These are phyloP conservation scores for Clepsis dumicolana DNA, from an alignment of 2,888 invertebrate species.

Conservation along the genomic window DNA sequence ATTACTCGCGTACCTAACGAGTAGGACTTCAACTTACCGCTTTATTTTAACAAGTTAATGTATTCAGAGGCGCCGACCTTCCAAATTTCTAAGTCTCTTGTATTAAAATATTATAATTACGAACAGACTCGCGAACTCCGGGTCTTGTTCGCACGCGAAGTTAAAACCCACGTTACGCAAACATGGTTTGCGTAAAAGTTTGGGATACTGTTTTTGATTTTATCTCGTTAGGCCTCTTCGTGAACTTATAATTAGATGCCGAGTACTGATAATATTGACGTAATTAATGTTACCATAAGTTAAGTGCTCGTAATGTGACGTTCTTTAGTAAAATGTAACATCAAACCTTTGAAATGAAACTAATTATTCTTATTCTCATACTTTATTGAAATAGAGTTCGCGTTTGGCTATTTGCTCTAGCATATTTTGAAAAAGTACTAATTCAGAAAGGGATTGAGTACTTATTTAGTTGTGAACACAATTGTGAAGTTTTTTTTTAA, in stretches of 20 bases:
- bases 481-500: too few species aligned
- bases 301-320: not conserved
- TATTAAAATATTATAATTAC: slow-evolving; percentile 43
- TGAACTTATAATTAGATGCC: slow-evolving; percentile 31
- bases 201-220: slow-evolving; percentile 35
- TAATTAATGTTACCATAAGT: not conserved
- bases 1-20: not conserved
- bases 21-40: not conserved
- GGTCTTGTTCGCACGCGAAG: not conserved
- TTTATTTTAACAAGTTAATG: slow-evolving; percentile 20
- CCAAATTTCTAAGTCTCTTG: slow-evolving; percentile 37
- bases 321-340: not conserved
- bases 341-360: too few species aligned
- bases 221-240: slow-evolving; percentile 33
- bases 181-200: slow-evolving; percentile 35
- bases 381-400: too few species aligned
- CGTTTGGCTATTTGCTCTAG: too few species aligned
- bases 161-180: slow-evolving; percentile 20
- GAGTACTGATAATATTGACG: slow-evolving; percentile 11
- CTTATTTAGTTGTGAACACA: too few species aligned
- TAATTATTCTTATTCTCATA: too few species aligned
- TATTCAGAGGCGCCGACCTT: slow-evolving; percentile 28
- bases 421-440: too few species aligned
- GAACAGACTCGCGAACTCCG: slow-evolving; percentile 15
- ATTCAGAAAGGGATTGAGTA: too few species aligned